phyloP scores from a whole-genome alignment of 2,797 vertebrate genomes.

The Pipistrellus kuhlii region DNA sequence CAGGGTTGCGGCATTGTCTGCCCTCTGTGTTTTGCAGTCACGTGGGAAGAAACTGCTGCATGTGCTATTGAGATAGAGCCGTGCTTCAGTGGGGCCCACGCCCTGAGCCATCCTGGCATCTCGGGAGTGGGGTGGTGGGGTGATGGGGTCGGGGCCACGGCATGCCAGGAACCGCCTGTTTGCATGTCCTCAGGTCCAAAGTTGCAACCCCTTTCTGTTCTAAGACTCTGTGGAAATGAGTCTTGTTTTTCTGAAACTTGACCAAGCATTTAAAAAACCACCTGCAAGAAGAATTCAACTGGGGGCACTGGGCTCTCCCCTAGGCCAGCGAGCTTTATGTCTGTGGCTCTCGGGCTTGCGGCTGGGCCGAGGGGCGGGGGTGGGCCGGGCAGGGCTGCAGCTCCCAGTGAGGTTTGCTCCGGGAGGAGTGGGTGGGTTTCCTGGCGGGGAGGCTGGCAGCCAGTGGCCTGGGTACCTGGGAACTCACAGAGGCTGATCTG shows the following conservation, averaged over 20 bases:
- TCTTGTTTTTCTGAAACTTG: slow-evolving; percentile 16
- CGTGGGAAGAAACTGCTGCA: too few relatives aligned
- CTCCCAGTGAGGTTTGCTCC: fast-evolving
- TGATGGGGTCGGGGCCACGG: fast-evolving
- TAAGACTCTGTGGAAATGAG: neutral
- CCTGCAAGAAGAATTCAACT: neutral
- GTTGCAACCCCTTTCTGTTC: neutral
- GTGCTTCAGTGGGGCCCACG: fast-evolving
- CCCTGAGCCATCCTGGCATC: neutral
- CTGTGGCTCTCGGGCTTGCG: neutral
- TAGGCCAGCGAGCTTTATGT: neutral
- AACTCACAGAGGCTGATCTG: neutral
- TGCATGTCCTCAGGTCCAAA: neutral
- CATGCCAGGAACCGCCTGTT: neutral
- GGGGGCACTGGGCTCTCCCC: neutral
- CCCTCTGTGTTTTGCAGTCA: neutral
- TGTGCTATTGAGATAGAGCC: neutral
- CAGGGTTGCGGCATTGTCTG: neutral
- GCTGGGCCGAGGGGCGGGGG: neutral
- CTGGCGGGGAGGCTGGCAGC: neutral
- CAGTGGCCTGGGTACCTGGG: fast-evolving
- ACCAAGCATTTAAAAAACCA: neutral
- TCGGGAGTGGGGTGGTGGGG: neutral
- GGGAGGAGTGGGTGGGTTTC: neutral
- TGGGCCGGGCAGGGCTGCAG: too few relatives aligned